phyloP scores from a whole-genome alignment of 2,888 invertebrate species.

The Synergus gifuensis region DNA sequence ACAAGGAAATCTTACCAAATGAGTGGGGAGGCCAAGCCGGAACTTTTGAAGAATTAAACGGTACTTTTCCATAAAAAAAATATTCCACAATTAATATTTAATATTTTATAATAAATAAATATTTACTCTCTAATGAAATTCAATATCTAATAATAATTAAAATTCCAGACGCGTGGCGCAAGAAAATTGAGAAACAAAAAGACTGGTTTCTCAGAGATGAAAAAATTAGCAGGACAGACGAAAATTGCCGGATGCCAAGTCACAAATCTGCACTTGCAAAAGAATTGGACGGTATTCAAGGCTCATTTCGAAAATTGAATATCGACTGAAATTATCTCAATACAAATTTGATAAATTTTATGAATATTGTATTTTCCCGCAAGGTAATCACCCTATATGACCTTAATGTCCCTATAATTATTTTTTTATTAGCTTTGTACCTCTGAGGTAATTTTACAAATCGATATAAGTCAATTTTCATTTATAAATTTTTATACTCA shows the following conservation, averaged over 20 bases:
- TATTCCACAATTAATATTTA: neutral
- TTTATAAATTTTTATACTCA: too few relatives aligned
- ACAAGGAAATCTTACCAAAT: conserved; percentile 75
- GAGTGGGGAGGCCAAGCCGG: conserved; percentile 78
- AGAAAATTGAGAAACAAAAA: conserved; percentile 70
- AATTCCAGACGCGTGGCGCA: conserved; percentile 68
- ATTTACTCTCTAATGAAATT: neutral
- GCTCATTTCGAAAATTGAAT: conserved; percentile 72
- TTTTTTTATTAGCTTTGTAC: neutral
- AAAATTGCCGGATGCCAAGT: conserved; percentile 66
- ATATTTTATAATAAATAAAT: neutral
- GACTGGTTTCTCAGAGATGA: conserved; percentile 75
- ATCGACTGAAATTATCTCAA: conserved; percentile 66
- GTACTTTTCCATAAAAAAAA: conserved; percentile 55
- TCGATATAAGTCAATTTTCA: too few relatives aligned
- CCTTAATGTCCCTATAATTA: neutral
- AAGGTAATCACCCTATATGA: too few relatives aligned
- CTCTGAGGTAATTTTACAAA: neutral
- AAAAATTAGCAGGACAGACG: conserved; percentile 71
- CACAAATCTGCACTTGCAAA: conserved; percentile 62
- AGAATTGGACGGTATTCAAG: conserved; percentile 71
- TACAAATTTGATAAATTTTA: neutral
- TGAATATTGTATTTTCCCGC: too few relatives aligned
- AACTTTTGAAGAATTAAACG: conserved; percentile 70
- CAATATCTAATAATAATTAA: conserved; percentile 4